A percentile compares a stretch with the other conserved stretches of the same genome.
These are phyloP conservation scores for Pandion haliaetus DNA, from an alignment of 2,113 vertebrate genomes.

Conservation along the genomic window DNA sequence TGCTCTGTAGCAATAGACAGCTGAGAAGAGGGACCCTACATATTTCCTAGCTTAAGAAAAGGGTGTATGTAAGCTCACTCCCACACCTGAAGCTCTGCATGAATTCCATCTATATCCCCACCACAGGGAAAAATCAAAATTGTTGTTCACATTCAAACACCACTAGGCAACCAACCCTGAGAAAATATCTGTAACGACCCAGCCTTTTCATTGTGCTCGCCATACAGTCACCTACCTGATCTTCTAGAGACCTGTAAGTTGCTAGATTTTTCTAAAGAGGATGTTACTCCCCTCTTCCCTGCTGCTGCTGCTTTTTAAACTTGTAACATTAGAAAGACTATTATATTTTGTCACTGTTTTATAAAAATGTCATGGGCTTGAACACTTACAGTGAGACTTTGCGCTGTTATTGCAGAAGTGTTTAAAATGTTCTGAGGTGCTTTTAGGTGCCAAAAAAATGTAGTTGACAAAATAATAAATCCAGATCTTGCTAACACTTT, in stretches of 20 bases:
- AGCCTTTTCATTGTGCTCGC: not conserved
- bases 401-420: not conserved
- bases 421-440: not conserved
- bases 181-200: not conserved
- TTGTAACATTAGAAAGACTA: not conserved
- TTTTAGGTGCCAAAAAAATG: not conserved
- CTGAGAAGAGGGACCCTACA: no score
- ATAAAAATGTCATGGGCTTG: not conserved
- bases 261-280: not conserved
- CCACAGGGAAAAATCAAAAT: not conserved
- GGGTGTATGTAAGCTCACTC: not conserved
- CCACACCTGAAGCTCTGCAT: not conserved
- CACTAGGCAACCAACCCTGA: not conserved
- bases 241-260: not conserved
- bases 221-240: not conserved
- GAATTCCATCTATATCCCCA: not conserved
- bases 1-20: not conserved
- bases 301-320: not conserved
- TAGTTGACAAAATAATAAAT: constrained; percentile 8
- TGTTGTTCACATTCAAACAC: not conserved
- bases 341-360: not conserved
- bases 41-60: not conserved
- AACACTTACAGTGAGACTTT: not conserved
- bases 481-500: not conserved
- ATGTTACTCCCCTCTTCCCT: not conserved